Conservation (phyloP, 1,140 invertebrate genomes). For the Drosophila cardini region DNA sequence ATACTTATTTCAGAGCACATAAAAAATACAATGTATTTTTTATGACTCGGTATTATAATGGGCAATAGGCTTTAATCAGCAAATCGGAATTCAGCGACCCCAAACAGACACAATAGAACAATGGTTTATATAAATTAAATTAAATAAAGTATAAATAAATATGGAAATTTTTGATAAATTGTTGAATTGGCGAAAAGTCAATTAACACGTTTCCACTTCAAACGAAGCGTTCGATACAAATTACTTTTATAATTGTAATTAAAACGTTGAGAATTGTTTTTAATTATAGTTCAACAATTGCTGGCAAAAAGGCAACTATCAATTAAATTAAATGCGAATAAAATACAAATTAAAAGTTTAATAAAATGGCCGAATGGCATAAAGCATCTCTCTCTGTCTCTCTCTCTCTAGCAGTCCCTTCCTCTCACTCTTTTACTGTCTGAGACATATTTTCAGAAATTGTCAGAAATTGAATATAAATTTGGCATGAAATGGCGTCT, state of each 20-base stretch:
- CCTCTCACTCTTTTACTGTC: neutral
- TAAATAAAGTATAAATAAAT: slow-evolving; percentile 26
- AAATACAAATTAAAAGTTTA: slow-evolving; percentile 41
- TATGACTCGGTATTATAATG: slow-evolving; percentile 41
- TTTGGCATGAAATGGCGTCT: slow-evolving; percentile 82
- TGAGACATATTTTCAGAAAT: slow-evolving; percentile 46
- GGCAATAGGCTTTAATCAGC: slow-evolving; percentile 42
- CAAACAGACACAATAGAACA: slow-evolving; percentile 51
- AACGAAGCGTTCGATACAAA: slow-evolving; percentile 56
- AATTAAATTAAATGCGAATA: slow-evolving; percentile 43
- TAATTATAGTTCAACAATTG: slow-evolving; percentile 31
- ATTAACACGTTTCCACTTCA: slow-evolving; percentile 72
- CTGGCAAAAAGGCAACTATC: slow-evolving; percentile 21
- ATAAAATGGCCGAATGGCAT: slow-evolving; percentile 59
- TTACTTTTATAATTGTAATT: slow-evolving; percentile 52
- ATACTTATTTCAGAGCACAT: slow-evolving; percentile 10
- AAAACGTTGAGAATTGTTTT: slow-evolving; percentile 43
- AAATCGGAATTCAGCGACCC: slow-evolving; percentile 44
- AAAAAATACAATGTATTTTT: slow-evolving; percentile 67
- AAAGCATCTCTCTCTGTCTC: slow-evolving; percentile 28
- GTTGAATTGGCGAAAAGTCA: slow-evolving; percentile 47
- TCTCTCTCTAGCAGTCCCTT: slow-evolving; percentile 18
- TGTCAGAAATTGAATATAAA: slow-evolving; percentile 78
- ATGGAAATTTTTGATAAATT: slow-evolving; percentile 37
- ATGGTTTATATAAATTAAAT: slow-evolving; percentile 16